Conservation (phyloP, 2,113 vertebrate genomes). For the Phyllostomus discolor region DNA sequence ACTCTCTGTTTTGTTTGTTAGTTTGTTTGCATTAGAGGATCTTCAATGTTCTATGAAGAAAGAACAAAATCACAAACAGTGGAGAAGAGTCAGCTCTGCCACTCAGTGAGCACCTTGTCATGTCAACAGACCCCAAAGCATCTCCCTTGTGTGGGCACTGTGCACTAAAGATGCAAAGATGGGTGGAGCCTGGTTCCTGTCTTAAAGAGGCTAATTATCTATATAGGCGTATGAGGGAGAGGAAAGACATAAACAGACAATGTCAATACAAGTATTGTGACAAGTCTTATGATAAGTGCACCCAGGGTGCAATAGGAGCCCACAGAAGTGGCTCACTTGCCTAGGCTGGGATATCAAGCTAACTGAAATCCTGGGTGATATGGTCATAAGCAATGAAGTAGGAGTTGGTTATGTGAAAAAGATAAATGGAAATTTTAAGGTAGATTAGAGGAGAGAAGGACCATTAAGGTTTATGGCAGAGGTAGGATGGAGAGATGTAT, state of each 20-base stretch:
- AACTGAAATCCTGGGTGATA: not conserved
- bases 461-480: not conserved
- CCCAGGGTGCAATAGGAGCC: not conserved
- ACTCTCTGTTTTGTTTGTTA: not conserved
- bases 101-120: not conserved
- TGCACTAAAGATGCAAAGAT: not conserved
- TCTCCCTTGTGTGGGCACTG: not conserved
- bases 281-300: not conserved
- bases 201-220: not conserved
- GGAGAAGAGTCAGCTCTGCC: not conserved
- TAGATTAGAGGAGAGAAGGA: not conserved
- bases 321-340: not conserved
- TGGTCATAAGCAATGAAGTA: not conserved
- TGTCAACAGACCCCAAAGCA: not conserved
- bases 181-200: not conserved
- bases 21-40: not conserved
- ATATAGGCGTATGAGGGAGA: not conserved
- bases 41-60: not conserved
- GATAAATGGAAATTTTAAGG: not conserved
- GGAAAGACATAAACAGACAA: not conserved
- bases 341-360: not conserved
- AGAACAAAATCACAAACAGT: not conserved
- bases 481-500: not conserved
- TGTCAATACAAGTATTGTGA: not conserved
- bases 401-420: not conserved